Percentiles rank a stretch among this genome's conserved stretches.
Evolutionary conservation across 53 echinoderm and acorn worm species (phyloP).

Genomic region (Luidia sarsii): DNA sequence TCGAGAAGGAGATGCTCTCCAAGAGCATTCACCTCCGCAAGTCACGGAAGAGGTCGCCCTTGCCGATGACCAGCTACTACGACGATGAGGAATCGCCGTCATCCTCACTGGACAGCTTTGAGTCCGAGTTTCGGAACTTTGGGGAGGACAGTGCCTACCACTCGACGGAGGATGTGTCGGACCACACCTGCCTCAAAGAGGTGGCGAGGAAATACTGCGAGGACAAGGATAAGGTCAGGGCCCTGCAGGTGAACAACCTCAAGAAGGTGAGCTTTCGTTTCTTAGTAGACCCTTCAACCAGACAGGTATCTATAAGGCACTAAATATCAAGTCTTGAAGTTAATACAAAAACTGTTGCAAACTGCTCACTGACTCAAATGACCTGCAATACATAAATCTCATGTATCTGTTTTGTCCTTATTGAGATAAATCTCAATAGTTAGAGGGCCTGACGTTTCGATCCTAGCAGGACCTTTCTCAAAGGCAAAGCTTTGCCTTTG

Average conservation of each 20-base stretch:
- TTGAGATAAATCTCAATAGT: too few species aligned
- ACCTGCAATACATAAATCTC: too few species aligned
- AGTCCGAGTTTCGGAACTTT: background rate
- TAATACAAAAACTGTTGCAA: too few species aligned
- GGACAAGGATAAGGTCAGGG: constrained; percentile 83
- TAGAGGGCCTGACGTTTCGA: too few species aligned
- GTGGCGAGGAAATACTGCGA: constrained; percentile 49
- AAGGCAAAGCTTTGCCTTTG: too few species aligned
- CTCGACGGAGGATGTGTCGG: constrained; percentile 19
- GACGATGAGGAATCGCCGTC: constrained; percentile 34
- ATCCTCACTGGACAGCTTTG: background rate
- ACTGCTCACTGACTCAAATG: too few species aligned
- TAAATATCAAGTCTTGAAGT: too few species aligned
- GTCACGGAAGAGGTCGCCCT: background rate
- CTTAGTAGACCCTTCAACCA: too few species aligned
- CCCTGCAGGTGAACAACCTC: constrained; percentile 77
- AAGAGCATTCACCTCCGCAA: constrained; percentile 58
- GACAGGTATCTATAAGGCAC: too few species aligned
- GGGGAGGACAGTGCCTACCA: constrained; percentile 30
- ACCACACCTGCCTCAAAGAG: constrained; percentile 39
- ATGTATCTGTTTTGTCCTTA: too few species aligned
- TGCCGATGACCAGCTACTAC: background rate
- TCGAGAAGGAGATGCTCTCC: constrained; percentile 23
- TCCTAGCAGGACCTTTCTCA: too few species aligned
- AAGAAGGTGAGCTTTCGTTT: constrained; percentile 76